Conservation (phyloP, 2,888 invertebrate genomes). For the Troilus luridus region DNA sequence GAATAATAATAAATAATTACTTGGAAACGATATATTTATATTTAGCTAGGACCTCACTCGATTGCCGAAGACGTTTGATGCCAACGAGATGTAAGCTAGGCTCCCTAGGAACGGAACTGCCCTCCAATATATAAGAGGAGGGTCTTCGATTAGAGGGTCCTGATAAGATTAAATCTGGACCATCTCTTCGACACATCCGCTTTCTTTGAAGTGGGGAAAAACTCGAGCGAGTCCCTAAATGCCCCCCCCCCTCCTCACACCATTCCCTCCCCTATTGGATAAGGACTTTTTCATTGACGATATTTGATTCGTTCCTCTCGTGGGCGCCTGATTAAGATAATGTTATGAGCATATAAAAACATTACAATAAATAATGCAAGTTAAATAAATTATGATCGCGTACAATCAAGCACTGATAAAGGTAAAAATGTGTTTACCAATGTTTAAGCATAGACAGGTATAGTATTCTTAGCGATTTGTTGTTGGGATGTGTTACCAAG, state of each 20-base stretch:
- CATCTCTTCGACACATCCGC: conserved; percentile 35
- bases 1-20: too few relatives aligned
- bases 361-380: background rate
- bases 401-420: too few relatives aligned
- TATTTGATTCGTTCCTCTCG: background rate
- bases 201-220: conserved; percentile 31
- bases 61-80: background rate
- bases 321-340: background rate
- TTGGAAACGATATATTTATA: background rate
- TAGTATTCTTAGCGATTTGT: too few relatives aligned
- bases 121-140: conserved; percentile 10
- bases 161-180: conserved; percentile 35
- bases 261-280: background rate
- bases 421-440: too few relatives aligned
- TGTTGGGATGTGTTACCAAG: too few relatives aligned
- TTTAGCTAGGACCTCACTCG: background rate
- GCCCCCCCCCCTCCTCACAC: background rate
- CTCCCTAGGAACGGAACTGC: background rate
- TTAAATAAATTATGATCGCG: background rate
- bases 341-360: background rate
- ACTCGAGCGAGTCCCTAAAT: conserved; percentile 20
- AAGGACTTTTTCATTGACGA: conserved; percentile 12
- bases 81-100: background rate
- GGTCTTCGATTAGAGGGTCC: background rate
- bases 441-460: too few relatives aligned